Percentiles rank a stretch among this genome's conserved stretches.
Conservation (phyloP, 2,797 vertebrate genomes). For the Intellagama lesueurii region DNA sequence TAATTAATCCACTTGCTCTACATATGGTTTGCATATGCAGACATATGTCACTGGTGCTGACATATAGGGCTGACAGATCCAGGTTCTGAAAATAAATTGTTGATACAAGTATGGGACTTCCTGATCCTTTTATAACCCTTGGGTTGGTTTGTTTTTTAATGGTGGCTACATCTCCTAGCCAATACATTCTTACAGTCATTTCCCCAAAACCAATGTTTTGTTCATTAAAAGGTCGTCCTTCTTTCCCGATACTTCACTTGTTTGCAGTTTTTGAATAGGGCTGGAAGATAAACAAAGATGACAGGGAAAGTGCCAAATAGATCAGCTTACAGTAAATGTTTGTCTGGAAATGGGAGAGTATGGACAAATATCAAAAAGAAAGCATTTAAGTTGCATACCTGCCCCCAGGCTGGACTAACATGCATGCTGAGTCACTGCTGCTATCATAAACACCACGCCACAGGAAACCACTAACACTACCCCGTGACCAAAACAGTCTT, state of each 20-base stretch:
- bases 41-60: background rate
- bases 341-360: constrained; percentile 62
- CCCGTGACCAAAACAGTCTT: constrained; percentile 59
- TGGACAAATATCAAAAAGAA: constrained; percentile 64
- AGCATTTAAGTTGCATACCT: constrained; percentile 64
- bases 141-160: background rate
- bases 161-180: background rate
- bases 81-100: background rate
- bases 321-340: constrained; percentile 61
- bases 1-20: background rate
- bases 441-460: constrained; percentile 66
- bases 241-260: background rate
- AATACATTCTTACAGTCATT: background rate
- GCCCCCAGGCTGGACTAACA: constrained; percentile 66
- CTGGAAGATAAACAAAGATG: constrained; percentile 19
- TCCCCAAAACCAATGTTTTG: background rate
- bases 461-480: constrained; percentile 68
- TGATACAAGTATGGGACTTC: background rate
- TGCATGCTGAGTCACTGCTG: constrained; percentile 64
- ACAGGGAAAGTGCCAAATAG: constrained; percentile 53
- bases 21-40: background rate
- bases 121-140: background rate
- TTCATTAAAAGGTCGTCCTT: background rate
- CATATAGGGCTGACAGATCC: background rate
- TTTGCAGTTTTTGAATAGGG: background rate